Evolutionary conservation across 2,113 vertebrate species (phyloP), one percentile per base, ranked within the genome.

Genomic region (Canis aureus): DNA sequence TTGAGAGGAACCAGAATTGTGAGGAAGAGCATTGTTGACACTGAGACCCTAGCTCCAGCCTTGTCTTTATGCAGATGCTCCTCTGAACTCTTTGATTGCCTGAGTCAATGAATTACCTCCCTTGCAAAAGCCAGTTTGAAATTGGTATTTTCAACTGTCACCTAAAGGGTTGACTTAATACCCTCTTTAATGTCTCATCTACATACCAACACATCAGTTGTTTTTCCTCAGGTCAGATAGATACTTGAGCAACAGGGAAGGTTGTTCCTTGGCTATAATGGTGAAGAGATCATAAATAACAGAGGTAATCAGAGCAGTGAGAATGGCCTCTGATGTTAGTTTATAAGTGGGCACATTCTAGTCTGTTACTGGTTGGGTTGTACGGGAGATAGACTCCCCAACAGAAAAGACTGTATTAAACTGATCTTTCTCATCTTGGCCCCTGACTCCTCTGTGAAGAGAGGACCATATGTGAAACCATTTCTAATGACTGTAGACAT

Each of bases 391-490:
- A 94, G 19, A 82, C 66, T 74, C 25, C 38, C 35, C 27, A 69
- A 27, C 13, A 71, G 35, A 83, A 60, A 35, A 49, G 19, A 73
- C 11, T 79, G 29, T 89, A 89, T 93, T 69, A 84, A 74, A 59
- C 29, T 82, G 23, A 88, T 92, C 25, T 76, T 76, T 1, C 67
- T 95, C 8, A 29, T 11, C 29, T 62, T 83, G 76, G 49, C 43
- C 8, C 12, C 67, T 82, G 35, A 89, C 32, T 67, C 38, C 84
- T 95, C 55, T 57, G 11, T 89, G 66, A 94, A 91, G 55, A 92
- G 19, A 13, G 17, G 23, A n/a, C 8, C 38, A 49, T 88, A 87
- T n/a, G 78, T 53, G 32, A 82, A n/a, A 74, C 82, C 35, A 64
- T 80, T 60, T 59, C 66, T 64, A 82, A 86, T 60, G 88, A 60